A percentile compares a stretch with the other conserved stretches of the same genome.
Evolutionary conservation across 2,888 invertebrate genomes (phyloP).

Genomic region (Bellardia pandia): DNA sequence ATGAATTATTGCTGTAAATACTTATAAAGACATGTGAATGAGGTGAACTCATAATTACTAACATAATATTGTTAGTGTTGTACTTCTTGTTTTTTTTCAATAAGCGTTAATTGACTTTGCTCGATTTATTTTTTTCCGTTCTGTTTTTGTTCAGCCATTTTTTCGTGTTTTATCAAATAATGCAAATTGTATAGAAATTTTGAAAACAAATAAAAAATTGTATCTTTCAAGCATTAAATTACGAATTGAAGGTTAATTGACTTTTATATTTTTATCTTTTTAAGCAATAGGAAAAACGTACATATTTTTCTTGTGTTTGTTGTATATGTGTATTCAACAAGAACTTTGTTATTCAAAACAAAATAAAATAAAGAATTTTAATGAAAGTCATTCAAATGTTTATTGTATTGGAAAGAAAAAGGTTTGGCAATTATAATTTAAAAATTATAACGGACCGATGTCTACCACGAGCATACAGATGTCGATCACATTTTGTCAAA

Average conservation of each 20-base stretch:
- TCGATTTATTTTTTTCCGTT: conserved; percentile 9
- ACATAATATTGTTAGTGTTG: conserved; percentile 25
- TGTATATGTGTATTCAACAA: neutral
- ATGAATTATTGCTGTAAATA: neutral
- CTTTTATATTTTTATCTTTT: conserved; percentile 11
- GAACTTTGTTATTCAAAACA: too few species aligned
- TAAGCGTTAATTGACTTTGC: conserved; percentile 62
- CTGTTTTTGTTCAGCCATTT: conserved; percentile 19
- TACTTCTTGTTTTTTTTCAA: conserved; percentile 16
- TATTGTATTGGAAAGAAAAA: too few species aligned
- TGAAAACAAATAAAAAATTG: neutral
- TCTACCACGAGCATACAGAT: too few species aligned
- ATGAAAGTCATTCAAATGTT: too few species aligned
- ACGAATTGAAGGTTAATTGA: conserved; percentile 1
- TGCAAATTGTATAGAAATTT: neutral
- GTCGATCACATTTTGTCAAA: too few species aligned
- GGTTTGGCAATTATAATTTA: too few species aligned
- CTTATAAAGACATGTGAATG: neutral
- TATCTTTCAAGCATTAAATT: neutral
- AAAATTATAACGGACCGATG: too few species aligned
- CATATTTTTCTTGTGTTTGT: neutral
- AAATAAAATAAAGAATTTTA: too few species aligned
- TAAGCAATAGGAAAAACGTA: neutral
- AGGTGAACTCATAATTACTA: conserved; percentile 20
- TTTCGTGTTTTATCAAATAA: conserved; percentile 25